Evolutionary conservation across 2,888 invertebrate species (phyloP).

Genomic region (Tachystola acroxantha): DNA sequence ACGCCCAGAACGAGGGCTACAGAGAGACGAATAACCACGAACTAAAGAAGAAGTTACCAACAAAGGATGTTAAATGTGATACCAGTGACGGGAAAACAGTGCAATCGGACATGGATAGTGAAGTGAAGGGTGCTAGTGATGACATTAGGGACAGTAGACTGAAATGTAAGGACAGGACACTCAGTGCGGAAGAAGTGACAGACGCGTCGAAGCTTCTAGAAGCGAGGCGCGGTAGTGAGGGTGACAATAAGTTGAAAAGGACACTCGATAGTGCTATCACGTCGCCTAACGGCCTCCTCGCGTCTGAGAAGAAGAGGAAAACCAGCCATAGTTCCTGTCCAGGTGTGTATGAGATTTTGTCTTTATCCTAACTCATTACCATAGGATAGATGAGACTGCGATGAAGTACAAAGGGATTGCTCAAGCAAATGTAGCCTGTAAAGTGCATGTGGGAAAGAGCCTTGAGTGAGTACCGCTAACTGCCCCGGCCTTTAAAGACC

Average conservation of each 20-base stretch:
- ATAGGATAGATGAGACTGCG: too few relatives aligned
- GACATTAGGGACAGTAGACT: constrained; percentile 60
- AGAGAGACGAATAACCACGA: constrained; percentile 70
- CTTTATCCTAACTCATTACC: too few relatives aligned
- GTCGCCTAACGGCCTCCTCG: constrained; percentile 79
- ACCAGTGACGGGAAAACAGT: constrained; percentile 57
- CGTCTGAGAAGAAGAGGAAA: constrained; percentile 81
- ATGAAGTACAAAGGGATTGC: too few relatives aligned
- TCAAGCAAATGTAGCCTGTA: too few relatives aligned
- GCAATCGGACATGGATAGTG: constrained; percentile 53
- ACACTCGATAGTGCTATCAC: constrained; percentile 63
- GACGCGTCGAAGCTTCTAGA: constrained; percentile 12
- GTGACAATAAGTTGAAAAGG: constrained; percentile 60
- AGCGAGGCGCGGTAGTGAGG: constrained; percentile 11
- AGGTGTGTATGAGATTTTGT: constrained; percentile 37
- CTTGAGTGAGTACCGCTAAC: too few relatives aligned
- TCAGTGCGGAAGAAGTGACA: constrained; percentile 38
- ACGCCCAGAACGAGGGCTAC: constrained; percentile 71
- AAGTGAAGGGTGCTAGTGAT: constrained; percentile 59
- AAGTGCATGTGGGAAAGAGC: too few relatives aligned
- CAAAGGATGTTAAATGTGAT: constrained; percentile 64
- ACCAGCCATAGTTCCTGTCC: constrained; percentile 77
- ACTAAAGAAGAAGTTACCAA: constrained; percentile 66
- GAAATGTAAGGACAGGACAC: constrained; percentile 58
- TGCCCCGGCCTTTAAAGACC: too few relatives aligned